phyloP scores from a whole-genome alignment of 2,888 invertebrate genomes.

The Habrosyne pyritoides region DNA sequence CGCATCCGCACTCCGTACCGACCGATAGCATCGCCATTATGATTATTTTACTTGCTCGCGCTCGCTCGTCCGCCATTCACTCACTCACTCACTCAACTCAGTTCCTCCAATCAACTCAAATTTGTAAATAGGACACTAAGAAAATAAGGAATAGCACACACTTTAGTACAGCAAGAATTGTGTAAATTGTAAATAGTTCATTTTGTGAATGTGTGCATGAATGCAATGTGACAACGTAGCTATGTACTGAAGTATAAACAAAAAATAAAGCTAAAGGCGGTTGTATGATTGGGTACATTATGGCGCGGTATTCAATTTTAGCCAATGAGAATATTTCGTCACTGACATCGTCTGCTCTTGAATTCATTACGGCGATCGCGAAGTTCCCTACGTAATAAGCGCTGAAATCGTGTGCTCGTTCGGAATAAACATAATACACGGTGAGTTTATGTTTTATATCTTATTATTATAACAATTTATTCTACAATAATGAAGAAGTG shows the following conservation, averaged over 20 bases:
- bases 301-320: constrained; percentile 73
- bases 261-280: constrained; percentile 76
- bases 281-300: constrained; percentile 61
- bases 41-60: constrained; percentile 29
- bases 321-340: constrained; percentile 65
- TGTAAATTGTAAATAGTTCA: constrained; percentile 56
- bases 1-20: constrained; percentile 39
- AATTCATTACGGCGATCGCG: constrained; percentile 71
- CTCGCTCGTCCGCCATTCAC: constrained; percentile 38
- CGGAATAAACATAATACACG: constrained; percentile 67
- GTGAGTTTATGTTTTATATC: constrained; percentile 70
- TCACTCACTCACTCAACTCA: constrained; percentile 40
- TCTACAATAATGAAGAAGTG: constrained; percentile 22
- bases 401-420: constrained; percentile 82
- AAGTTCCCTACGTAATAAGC: constrained; percentile 82
- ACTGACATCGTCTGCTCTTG: constrained; percentile 65
- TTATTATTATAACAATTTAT: constrained; percentile 32
- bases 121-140: constrained; percentile 29
- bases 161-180: constrained; percentile 30
- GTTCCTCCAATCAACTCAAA: constrained; percentile 13
- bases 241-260: constrained; percentile 74
- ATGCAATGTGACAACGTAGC: constrained; percentile 57
- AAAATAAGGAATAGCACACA: constrained; percentile 31
- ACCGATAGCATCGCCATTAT: constrained; percentile 51
- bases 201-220: constrained; percentile 63